Percentiles rank a stretch among this genome's conserved stretches.
phyloP scores from a whole-genome alignment of 1,140 invertebrate species.

The Episyrphus balteatus region DNA sequence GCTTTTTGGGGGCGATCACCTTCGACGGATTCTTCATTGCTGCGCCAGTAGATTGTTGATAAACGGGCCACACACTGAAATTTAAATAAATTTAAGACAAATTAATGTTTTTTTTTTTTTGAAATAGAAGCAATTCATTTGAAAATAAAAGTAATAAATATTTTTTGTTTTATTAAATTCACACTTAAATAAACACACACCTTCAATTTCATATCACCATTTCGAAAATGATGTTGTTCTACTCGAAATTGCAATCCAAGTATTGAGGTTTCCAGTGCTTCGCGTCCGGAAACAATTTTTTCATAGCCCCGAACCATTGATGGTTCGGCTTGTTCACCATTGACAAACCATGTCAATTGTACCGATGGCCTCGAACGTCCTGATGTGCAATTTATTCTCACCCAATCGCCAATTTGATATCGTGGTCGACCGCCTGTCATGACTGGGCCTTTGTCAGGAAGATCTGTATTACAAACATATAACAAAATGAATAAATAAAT shows the following conservation, averaged over 20 bases:
- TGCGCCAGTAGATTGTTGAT: constrained; percentile 58
- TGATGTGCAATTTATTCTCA: constrained; percentile 58
- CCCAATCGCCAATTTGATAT: constrained; percentile 54
- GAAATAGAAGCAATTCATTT: no score
- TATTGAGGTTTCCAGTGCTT: constrained; percentile 50
- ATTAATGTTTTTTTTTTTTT: no score
- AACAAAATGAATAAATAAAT: constrained; percentile 26
- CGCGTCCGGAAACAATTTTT: constrained; percentile 40
- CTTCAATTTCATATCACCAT: constrained; percentile 58
- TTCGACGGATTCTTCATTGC: constrained; percentile 61
- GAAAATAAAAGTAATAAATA: no score
- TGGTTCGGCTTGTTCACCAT: constrained; percentile 51
- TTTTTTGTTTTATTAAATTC: no score
- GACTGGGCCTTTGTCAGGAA: constrained; percentile 53
- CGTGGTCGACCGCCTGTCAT: constrained; percentile 52
- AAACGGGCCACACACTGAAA: constrained; percentile 56
- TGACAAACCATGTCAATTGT: constrained; percentile 61
- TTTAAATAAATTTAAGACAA: no score
- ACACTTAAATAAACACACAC: constrained; percentile 13
- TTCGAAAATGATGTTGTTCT: constrained; percentile 49
- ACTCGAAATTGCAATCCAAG: constrained; percentile 56
- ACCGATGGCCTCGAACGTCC: constrained; percentile 56
- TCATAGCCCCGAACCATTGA: constrained; percentile 42
- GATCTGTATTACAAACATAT: constrained; percentile 35
- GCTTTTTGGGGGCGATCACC: constrained; percentile 50